A percentile compares a stretch with the other conserved stretches of the same genome.
These are phyloP conservation scores for Amphipyra tragopoginis DNA, from an alignment of 2,888 invertebrate genomes.

Conservation along the genomic window DNA sequence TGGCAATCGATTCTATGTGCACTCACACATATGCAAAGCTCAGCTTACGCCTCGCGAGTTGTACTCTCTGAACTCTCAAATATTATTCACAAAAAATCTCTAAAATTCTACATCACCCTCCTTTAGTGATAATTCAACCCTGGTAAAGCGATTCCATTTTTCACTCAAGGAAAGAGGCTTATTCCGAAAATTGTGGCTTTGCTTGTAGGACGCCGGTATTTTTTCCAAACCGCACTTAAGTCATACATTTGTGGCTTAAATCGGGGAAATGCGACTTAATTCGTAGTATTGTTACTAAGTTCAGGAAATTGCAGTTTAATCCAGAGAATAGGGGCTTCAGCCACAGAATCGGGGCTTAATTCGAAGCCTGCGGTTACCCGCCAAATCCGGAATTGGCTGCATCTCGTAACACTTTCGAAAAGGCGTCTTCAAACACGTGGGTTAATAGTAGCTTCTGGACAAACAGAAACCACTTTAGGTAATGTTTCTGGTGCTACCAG, in stretches of 20 bases:
- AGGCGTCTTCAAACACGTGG: neutral
- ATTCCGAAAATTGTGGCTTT: constrained; percentile 34
- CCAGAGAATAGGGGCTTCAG: constrained; percentile 26
- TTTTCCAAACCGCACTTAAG: constrained; percentile 30
- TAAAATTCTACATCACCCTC: neutral
- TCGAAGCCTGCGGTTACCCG: constrained; percentile 15
- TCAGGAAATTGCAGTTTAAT: constrained; percentile 49
- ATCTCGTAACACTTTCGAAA: constrained; percentile 5
- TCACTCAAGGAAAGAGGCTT: constrained; percentile 23
- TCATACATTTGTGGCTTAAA: constrained; percentile 42
- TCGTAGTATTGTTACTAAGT: constrained; percentile 32
- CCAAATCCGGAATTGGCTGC: constrained; percentile 34
- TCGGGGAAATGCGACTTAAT: constrained; percentile 35
- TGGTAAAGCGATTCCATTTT: constrained; percentile 28
- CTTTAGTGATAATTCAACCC: constrained; percentile 1
- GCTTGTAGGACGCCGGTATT: constrained; percentile 12
- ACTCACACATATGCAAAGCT: no score
- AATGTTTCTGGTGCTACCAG: constrained; percentile 15
- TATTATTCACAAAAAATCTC: no score
- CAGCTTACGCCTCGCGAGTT: no score
- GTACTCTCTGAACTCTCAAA: no score
- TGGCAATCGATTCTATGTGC: no score
- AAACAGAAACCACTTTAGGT: constrained; percentile 9
- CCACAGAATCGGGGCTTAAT: constrained; percentile 25
- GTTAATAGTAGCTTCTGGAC: constrained; percentile 1